phyloP scores from a whole-genome alignment of 2,797 vertebrate genomes.

The Gephyroberyx darwinii region DNA sequence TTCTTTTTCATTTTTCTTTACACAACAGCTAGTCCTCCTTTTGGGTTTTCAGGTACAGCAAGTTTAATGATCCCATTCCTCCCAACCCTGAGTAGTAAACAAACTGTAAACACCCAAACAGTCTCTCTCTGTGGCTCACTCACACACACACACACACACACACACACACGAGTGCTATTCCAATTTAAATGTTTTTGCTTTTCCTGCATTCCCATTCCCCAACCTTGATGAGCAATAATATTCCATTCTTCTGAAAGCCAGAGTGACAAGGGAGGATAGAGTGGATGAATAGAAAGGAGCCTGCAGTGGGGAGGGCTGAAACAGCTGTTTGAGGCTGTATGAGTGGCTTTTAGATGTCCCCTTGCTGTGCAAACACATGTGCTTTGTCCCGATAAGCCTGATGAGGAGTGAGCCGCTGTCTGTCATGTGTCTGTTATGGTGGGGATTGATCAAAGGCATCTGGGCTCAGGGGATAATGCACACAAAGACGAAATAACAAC shows the following conservation, averaged over 20 bases:
- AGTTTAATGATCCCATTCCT: slow-evolving; percentile 53
- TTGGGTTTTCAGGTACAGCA: slow-evolving; percentile 49
- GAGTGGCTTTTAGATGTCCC: slow-evolving; percentile 70
- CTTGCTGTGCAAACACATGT: slow-evolving; percentile 73
- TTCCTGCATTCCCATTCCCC: slow-evolving; percentile 21
- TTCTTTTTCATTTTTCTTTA: slow-evolving; percentile 33
- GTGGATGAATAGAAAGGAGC: slow-evolving; percentile 39
- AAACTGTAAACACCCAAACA: slow-evolving; percentile 50
- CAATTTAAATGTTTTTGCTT: slow-evolving; percentile 36
- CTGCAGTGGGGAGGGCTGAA: slow-evolving; percentile 50
- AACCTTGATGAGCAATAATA: slow-evolving; percentile 45
- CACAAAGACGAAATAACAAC: slow-evolving; percentile 44
- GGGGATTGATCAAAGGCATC: slow-evolving; percentile 69
- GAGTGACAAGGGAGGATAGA: slow-evolving; percentile 48
- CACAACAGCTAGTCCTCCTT: slow-evolving; percentile 23
- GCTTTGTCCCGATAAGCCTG: slow-evolving; percentile 79
- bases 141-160: slow-evolving; percentile 14
- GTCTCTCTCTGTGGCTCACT: not conserved
- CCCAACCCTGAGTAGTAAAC: slow-evolving; percentile 47
- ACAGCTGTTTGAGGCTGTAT: slow-evolving; percentile 62
- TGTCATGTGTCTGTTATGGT: slow-evolving; percentile 71
- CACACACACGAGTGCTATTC: slow-evolving; percentile 39
- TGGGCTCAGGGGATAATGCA: slow-evolving; percentile 64
- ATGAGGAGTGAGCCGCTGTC: slow-evolving; percentile 69
- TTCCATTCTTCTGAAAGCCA: slow-evolving; percentile 58